Conservation (phyloP, 2,888 invertebrate species). For the Plebejus anna region DNA sequence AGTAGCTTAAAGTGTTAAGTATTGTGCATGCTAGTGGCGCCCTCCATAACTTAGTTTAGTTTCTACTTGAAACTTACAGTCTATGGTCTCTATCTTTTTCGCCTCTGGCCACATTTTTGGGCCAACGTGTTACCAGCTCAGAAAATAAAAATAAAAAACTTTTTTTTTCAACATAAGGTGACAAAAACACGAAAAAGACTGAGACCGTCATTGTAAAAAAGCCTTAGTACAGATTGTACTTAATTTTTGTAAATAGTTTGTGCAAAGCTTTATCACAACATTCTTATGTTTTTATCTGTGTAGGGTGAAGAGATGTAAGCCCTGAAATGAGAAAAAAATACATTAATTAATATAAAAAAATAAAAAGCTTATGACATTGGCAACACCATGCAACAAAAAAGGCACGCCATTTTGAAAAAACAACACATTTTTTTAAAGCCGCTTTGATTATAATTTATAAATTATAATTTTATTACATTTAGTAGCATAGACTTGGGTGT, state of each 20-base stretch:
- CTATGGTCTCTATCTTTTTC: slow-evolving; percentile 31
- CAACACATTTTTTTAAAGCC: background rate
- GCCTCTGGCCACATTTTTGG: background rate
- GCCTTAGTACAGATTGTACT: slow-evolving; percentile 64
- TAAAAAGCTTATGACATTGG: background rate
- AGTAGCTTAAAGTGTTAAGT: slow-evolving; percentile 19
- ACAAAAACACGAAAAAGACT: slow-evolving; percentile 2
- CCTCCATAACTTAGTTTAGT: slow-evolving; percentile 13
- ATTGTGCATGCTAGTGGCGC: slow-evolving; percentile 19
- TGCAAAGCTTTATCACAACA: slow-evolving; percentile 75
- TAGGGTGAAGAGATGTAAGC: slow-evolving; percentile 83
- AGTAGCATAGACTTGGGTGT: no score
- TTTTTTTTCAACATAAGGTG: background rate
- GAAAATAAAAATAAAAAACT: background rate
- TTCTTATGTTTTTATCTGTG: slow-evolving; percentile 82
- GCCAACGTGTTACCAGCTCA: background rate
- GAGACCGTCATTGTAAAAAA: slow-evolving; percentile 57
- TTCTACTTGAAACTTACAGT: slow-evolving; percentile 5
- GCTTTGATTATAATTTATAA: no score
- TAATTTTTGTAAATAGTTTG: slow-evolving; percentile 46
- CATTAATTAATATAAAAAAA: slow-evolving; percentile 27
- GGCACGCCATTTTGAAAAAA: background rate
- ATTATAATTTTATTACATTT: no score
- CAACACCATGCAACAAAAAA: slow-evolving; percentile 29
- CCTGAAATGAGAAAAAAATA: slow-evolving; percentile 62